Conservation (phyloP, 2,797 vertebrate genomes). For the Pipistrellus pipistrellus region DNA sequence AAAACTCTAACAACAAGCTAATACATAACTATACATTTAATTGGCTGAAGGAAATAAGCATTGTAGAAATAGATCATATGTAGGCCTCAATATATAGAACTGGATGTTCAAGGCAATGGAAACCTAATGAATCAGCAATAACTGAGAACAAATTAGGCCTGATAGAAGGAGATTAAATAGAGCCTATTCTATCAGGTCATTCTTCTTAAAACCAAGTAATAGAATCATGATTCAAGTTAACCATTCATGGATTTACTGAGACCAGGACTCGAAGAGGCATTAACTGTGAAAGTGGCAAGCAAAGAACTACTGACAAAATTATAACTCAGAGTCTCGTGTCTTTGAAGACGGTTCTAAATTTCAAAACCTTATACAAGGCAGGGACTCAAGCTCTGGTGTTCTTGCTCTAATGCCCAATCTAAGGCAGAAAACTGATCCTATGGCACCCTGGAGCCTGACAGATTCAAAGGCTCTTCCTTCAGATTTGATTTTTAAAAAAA, state of each 20-base stretch:
- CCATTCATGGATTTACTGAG: neutral
- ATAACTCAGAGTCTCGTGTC: neutral
- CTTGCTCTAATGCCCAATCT: neutral
- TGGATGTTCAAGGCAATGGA: neutral
- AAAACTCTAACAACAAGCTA: conserved; percentile 20
- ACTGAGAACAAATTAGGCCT: too few species aligned
- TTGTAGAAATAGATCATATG: neutral
- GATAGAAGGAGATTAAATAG: neutral
- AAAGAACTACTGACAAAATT: neutral
- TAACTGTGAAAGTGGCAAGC: neutral
- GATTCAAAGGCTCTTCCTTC: neutral
- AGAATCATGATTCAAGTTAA: neutral
- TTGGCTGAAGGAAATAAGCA: conserved; percentile 11
- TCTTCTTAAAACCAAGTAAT: neutral
- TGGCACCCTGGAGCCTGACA: neutral
- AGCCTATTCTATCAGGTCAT: neutral
- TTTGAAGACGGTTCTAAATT: conserved; percentile 34
- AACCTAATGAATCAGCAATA: neutral
- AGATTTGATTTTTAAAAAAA: neutral
- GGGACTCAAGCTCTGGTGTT: neutral
- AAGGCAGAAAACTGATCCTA: neutral
- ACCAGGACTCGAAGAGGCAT: neutral
- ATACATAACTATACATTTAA: neutral
- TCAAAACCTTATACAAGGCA: neutral
- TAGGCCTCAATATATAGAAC: neutral